Evolutionary conservation across 2,797 vertebrate species (phyloP).

Genomic region (Characodon lateralis): DNA sequence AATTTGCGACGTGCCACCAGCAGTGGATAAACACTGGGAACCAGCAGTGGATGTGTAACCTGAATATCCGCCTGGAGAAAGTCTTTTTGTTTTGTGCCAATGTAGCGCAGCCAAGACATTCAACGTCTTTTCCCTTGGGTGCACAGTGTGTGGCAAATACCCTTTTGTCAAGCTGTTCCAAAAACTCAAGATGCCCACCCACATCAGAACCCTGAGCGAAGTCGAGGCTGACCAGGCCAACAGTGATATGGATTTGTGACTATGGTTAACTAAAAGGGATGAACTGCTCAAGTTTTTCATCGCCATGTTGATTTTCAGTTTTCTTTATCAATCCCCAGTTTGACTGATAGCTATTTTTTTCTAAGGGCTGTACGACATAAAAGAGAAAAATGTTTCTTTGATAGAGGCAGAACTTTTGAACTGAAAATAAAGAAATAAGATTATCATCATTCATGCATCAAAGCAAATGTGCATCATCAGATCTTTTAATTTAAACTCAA

Average conservation of each 20-base stretch:
- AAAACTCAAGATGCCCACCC: neutral
- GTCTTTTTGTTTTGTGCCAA: constrained; percentile 26
- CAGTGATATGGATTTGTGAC: neutral
- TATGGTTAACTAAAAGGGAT: neutral
- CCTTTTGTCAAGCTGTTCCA: constrained; percentile 11
- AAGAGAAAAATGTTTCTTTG: neutral
- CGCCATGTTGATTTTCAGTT: neutral
- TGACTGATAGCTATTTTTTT: neutral
- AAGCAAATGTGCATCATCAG: neutral
- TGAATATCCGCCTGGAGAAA: constrained; percentile 33
- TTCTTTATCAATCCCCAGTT: neutral
- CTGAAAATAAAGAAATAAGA: neutral
- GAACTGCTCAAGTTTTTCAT: neutral
- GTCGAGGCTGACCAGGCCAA: neutral
- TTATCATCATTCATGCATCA: neutral
- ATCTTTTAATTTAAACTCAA: neutral
- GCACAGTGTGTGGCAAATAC: constrained; percentile 16
- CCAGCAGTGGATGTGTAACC: constrained; percentile 32
- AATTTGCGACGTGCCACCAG: neutral
- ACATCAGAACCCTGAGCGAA: neutral
- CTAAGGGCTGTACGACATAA: neutral
- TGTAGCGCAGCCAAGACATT: constrained; percentile 30
- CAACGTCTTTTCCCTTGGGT: constrained; percentile 33
- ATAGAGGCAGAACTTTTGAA: neutral
- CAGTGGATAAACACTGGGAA: constrained; percentile 5